Percentiles rank a stretch among this genome's conserved stretches.
Evolutionary conservation across 2,113 vertebrate genomes (phyloP).

Genomic region (Amphilophus citrinellus): DNA sequence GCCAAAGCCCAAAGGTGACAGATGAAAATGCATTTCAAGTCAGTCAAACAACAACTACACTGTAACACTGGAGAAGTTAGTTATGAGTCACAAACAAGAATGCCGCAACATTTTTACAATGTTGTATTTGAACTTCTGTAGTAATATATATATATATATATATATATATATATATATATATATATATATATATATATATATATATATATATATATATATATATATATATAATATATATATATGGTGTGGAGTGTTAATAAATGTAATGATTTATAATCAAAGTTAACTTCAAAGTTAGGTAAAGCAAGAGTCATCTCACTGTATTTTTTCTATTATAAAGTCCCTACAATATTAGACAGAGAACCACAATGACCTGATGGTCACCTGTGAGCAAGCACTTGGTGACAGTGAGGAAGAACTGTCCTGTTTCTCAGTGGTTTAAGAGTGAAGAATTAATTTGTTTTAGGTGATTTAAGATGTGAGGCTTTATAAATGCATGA

Average conservation of each 20-base stretch:
- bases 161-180: too few relatives aligned
- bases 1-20: conserved; percentile 6
- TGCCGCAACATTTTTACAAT: not conserved
- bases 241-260: too few relatives aligned
- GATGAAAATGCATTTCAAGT: conserved; percentile 1
- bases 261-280: not conserved
- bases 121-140: not conserved
- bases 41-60: not conserved
- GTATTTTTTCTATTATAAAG: too few relatives aligned
- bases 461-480: not conserved
- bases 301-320: too few relatives aligned
- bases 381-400: not conserved
- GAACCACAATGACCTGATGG: too few relatives aligned
- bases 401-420: not conserved
- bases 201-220: too few relatives aligned
- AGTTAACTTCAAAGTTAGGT: too few relatives aligned
- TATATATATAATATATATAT: too few relatives aligned
- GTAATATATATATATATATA: too few relatives aligned
- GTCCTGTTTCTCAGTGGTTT: not conserved
- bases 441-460: not conserved
- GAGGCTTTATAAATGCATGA: not conserved
- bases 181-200: too few relatives aligned
- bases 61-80: not conserved
- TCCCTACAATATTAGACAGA: too few relatives aligned
- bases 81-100: not conserved